phyloP scores from a whole-genome alignment of 2,797 vertebrate genomes.

The Coilia nasus region DNA sequence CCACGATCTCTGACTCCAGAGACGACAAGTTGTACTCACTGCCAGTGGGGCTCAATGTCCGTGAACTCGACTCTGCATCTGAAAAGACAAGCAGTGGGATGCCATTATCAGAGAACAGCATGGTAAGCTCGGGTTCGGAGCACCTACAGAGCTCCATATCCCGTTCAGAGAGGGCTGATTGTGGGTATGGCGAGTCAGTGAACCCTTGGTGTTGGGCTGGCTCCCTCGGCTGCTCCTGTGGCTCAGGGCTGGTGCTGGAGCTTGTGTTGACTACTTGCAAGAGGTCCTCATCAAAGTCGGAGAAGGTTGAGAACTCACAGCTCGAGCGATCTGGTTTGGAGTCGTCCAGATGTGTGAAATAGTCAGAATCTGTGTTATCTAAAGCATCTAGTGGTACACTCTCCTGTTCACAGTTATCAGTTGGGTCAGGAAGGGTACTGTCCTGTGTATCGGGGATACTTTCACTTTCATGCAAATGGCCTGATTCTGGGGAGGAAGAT shows the following conservation, averaged over 20 bases:
- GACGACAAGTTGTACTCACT: conserved; percentile 59
- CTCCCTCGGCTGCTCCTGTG: conserved; percentile 24
- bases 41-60: conserved; percentile 61
- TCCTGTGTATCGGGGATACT: not conserved
- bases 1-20: conserved; percentile 36
- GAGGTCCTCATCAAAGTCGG: conserved; percentile 76
- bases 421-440: not conserved
- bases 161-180: conserved; percentile 42
- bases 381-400: not conserved
- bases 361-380: conserved; percentile 72
- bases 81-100: conserved; percentile 36
- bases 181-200: conserved; percentile 27
- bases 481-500: conserved; percentile 4
- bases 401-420: not conserved
- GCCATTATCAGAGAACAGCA: conserved; percentile 43
- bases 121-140: conserved; percentile 52
- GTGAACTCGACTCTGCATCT: conserved; percentile 12
- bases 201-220: conserved; percentile 40
- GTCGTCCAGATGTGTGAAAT: conserved; percentile 74
- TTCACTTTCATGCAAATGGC: not conserved
- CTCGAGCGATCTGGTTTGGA: conserved; percentile 72
- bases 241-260: conserved; percentile 62
- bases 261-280: conserved; percentile 60
- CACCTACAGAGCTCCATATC: conserved; percentile 50
- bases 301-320: conserved; percentile 71